Evolutionary conservation across 2,888 invertebrate genomes (phyloP).

Genomic region (Hemicrepidius hirtus): DNA sequence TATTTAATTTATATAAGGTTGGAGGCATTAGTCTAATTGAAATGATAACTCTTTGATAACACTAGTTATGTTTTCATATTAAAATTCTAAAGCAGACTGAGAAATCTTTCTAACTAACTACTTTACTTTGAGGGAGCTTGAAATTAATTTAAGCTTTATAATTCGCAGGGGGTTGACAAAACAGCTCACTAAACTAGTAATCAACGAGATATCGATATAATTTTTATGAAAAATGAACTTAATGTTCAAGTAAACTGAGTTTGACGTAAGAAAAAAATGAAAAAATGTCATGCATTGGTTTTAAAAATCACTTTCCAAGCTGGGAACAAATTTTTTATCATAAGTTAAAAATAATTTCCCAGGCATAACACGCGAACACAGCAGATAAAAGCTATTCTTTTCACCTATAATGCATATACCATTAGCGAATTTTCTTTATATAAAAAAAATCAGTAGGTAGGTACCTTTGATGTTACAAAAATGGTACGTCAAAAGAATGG

Average conservation of each 20-base stretch:
- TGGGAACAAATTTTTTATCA: constrained; percentile 1
- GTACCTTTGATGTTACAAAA: background rate
- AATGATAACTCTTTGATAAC: too few relatives aligned
- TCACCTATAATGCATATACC: constrained; percentile 6
- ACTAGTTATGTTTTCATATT: too few relatives aligned
- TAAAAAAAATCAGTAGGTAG: background rate
- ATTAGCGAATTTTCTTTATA: background rate
- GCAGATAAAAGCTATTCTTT: constrained; percentile 5
- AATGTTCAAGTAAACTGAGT: too few relatives aligned
- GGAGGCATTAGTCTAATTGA: too few relatives aligned
- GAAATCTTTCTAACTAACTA: background rate
- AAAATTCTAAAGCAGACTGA: too few relatives aligned
- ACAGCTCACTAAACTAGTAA: constrained; percentile 4
- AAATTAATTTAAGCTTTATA: constrained; percentile 1
- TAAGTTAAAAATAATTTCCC: constrained; percentile 10
- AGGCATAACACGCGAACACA: background rate
- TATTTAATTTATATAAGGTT: too few relatives aligned
- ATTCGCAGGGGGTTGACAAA: constrained; percentile 5
- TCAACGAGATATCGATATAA: background rate
- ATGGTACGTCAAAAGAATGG: background rate
- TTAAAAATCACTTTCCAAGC: background rate
- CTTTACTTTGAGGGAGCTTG: background rate
- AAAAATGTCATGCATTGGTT: background rate
- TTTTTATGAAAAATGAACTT: background rate
- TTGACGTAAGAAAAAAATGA: too few relatives aligned